Evolutionary conservation across 2,113 vertebrate species (phyloP), one percentile per base, ranked within the genome.

Genomic region (Gopherus flavomarginatus): DNA sequence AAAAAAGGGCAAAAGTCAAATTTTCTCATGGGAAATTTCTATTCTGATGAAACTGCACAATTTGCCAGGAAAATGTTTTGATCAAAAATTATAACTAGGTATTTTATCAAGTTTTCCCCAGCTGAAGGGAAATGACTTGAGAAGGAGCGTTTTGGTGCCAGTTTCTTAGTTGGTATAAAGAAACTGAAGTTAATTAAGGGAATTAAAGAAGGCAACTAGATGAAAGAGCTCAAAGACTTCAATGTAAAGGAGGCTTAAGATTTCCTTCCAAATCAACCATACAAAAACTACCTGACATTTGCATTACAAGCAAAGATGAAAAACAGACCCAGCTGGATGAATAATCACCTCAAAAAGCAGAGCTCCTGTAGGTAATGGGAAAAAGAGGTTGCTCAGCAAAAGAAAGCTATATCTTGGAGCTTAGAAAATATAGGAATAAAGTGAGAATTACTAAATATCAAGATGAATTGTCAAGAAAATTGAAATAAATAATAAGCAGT

Each of bases 91-190:
- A 90, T 83, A 72, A 72, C 65, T 72, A 42, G 4, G 77, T 24
- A 29, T 29, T 11, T 72, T n/a, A 72, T 72, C 19, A 31, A 29
- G 52, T 38, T 11, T 65, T 88, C 88, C 62, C 5, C 35, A 47
- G 9, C 1, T 27, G 42, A 47, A 59, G 69, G 50, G 65, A 13
- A 38, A 24, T 2, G 1, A 27, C 26, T 78, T 78, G 24, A 47
- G 2, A 90, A 75, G 2, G 1, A n/a, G 0, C 0, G 6, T 75
- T 2, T 88, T 86, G 16, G 13, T 83, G 6, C 35, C 14, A 0
- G 0, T 80, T 2, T 54, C 5, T 79, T 1, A 6, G 1, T 3
- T 81, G 3, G 2, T 22, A 91, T 3, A 78, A 29, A 24, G 29
- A 11, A 13, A 47, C 11, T 78, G 24, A 78, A 27, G 26, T 47